Evolutionary conservation across 2,113 vertebrate genomes (phyloP).

Genomic region (Pedionomus torquatus): DNA sequence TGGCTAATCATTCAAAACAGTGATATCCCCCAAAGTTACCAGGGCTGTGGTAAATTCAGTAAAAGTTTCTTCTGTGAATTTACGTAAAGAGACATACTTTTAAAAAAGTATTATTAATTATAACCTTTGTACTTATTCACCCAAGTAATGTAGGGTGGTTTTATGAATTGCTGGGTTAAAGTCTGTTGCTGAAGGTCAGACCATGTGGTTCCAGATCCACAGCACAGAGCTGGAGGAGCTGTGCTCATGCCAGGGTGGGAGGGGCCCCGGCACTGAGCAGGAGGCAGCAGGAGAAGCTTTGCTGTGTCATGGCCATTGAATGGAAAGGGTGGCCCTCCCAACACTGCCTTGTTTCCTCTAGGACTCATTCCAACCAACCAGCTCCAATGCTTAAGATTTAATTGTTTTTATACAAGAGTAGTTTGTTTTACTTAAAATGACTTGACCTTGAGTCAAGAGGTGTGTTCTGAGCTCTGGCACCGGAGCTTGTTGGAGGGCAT

Average conservation of each 20-base stretch:
- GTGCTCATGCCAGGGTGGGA: neutral
- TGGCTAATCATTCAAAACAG: neutral
- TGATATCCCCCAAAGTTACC: neutral
- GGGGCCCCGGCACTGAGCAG: neutral
- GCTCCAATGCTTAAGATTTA: neutral
- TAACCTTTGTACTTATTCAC: neutral
- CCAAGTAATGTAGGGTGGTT: neutral
- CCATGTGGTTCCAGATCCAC: rapidly evolving
- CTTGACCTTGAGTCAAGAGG: neutral
- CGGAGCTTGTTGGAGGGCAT: neutral
- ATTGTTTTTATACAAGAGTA: neutral
- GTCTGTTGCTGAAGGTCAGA: neutral
- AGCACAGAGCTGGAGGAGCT: neutral
- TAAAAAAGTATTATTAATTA: no score
- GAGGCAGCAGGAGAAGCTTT: neutral
- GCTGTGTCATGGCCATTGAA: neutral
- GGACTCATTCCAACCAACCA: neutral
- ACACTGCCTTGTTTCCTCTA: neutral
- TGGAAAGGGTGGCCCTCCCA: neutral
- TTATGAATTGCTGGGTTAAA: neutral
- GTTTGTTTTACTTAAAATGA: neutral
- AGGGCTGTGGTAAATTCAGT: neutral
- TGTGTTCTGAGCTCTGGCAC: neutral
- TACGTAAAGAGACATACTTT: neutral
- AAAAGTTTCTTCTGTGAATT: neutral